Conservation (phyloP, 2,113 vertebrate species). For the Microtus oregoni region DNA sequence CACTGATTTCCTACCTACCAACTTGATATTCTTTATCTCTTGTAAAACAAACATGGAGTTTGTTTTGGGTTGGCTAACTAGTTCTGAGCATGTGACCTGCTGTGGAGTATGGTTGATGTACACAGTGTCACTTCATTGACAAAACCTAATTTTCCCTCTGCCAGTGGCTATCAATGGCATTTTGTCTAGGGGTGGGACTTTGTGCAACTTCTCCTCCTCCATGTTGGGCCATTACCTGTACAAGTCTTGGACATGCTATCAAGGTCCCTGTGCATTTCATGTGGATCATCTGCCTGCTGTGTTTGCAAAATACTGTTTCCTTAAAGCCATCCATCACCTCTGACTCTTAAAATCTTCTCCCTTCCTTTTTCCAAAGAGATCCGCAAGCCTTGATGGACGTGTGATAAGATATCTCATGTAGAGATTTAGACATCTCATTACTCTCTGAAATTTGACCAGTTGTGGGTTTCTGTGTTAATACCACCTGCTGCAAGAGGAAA, state of each 20-base stretch:
- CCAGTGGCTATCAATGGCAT: not conserved
- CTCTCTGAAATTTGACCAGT: not conserved
- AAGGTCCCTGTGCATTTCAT: not conserved
- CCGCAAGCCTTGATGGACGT: not conserved
- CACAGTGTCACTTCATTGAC: not conserved
- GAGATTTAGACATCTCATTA: not conserved
- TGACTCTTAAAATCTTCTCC: not conserved
- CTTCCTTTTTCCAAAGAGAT: not conserved
- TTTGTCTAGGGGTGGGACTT: not conserved
- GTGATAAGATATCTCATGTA: not conserved
- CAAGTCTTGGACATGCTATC: no score
- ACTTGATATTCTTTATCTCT: not conserved
- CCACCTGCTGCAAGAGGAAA: not conserved
- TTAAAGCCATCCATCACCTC: not conserved
- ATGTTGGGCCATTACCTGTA: not conserved
- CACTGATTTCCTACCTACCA: not conserved
- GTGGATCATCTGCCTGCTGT: no score
- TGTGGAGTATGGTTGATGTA: not conserved
- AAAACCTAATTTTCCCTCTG: not conserved
- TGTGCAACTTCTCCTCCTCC: not conserved
- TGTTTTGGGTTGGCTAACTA: not conserved
- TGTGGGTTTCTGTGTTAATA: not conserved
- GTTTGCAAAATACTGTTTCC: not conserved
- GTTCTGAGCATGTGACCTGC: no score
- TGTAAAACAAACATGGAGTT: not conserved